Base-by-base conservation (phyloP, 2,888 invertebrate species). In the Abscondita cerata region DNA sequence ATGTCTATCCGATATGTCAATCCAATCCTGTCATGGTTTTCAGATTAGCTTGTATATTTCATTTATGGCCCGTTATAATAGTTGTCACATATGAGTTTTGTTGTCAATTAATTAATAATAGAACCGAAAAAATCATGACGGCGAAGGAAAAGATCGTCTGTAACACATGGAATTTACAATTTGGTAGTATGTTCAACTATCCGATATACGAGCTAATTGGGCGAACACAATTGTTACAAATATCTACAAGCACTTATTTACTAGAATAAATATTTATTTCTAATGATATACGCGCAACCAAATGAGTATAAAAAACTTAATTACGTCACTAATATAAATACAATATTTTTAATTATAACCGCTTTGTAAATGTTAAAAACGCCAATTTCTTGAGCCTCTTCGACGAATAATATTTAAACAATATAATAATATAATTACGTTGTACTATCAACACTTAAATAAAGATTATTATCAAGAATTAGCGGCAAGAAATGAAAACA, bases 71-170 rank as follows among this genome's bases (percentile, higher is more conserved):
- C 64, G 65, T 70, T 69, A 67, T 67, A 64, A 69, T 62, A 60
- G 56, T 65, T 68, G 68, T 68, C 70, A 47, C 52, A 52, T 53
- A 58, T 57, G 69, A 63, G 67, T 66, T 71, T 69, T 68, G 65
- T 68, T 72, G 15, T 72, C 70, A 70, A 73, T 70, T 74, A 73
- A 68, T 71, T 68, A 52, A 55, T 55, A 51, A 44, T 46, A 52
- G 36, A 46, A 50, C 41, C 6, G n/a, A 38, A 36, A 44, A 34
- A 19, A 50, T n/a, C n/a, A 46, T 40, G 13, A 25, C 40, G 5
- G n/a, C n/a, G n/a, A n/a, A n/a, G n/a, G n/a, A n/a, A n/a, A n/a
- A n/a, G n/a, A 40, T 40, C 44, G 18, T 44, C 18, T 44, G 19
- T 15, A 18, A 40, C 40, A 40, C 12, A 40, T 40, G 13, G 13